A percentile compares a stretch with the other conserved stretches of the same genome.
Conservation (phyloP, 2,113 vertebrate genomes). For the Pelecanoides urinatrix region DNA sequence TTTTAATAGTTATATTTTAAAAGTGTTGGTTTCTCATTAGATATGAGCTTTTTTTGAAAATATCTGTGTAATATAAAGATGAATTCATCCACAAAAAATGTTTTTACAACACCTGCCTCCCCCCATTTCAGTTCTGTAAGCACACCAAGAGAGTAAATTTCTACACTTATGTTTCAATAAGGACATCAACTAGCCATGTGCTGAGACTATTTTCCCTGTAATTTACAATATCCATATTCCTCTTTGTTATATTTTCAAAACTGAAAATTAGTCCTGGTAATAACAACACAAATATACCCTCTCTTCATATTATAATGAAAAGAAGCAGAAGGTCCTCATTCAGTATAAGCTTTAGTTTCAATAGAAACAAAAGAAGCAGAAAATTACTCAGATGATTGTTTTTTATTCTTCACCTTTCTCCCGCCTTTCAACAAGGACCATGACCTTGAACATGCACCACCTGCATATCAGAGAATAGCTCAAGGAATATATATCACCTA, state of each 20-base stretch:
- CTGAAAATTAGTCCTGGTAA: not conserved
- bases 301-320: not conserved
- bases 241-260: not conserved
- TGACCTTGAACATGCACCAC: not conserved
- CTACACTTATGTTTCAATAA: not conserved
- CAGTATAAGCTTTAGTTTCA: not conserved
- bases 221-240: not conserved
- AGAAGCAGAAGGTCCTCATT: not conserved
- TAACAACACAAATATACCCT: not conserved
- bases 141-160: not conserved
- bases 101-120: rapidly evolving
- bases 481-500: not conserved
- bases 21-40: not conserved
- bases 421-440: not conserved
- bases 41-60: not conserved
- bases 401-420: not conserved
- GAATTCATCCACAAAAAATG: not conserved
- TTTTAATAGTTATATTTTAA: not conserved
- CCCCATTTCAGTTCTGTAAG: not conserved
- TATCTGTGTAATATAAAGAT: not conserved
- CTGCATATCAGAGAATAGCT: not conserved
- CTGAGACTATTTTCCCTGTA: not conserved
- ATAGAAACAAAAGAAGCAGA: not conserved
- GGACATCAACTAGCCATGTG: not conserved
- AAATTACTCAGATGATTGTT: not conserved